Evolutionary conservation across 1,140 invertebrate genomes (phyloP).

Genomic region (Nasonia vitripennis): DNA sequence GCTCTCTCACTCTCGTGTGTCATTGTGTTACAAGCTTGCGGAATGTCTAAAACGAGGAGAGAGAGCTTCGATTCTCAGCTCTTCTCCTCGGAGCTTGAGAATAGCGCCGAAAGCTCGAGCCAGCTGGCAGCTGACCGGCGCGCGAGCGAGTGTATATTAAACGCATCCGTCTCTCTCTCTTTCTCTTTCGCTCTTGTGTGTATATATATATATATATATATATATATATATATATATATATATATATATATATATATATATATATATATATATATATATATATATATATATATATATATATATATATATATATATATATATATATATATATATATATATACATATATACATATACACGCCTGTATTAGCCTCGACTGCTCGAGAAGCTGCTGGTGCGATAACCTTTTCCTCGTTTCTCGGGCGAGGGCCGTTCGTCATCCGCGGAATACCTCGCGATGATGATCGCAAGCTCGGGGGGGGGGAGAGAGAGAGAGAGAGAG

Average conservation of each 20-base stretch:
- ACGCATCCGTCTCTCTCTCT: not conserved
- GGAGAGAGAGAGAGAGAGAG: not conserved
- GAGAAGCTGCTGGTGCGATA: conserved; percentile 26
- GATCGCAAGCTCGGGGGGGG: not conserved
- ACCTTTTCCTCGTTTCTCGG: conserved; percentile 27
- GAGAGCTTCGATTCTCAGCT: conserved; percentile 9
- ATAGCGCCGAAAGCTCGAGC: conserved; percentile 50
- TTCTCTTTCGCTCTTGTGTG: not conserved
- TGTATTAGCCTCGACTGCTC: not conserved
- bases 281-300: too few relatives aligned
- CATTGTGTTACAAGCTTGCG: conserved; percentile 44
- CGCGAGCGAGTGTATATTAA: not conserved
- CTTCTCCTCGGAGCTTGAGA: conserved; percentile 5
- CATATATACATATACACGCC: too few relatives aligned
- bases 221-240: too few relatives aligned
- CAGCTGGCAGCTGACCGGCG: conserved; percentile 46
- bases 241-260: too few relatives aligned
- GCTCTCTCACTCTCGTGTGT: not conserved
- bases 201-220: too few relatives aligned
- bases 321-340: too few relatives aligned
- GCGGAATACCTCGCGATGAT: not conserved
- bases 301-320: too few relatives aligned
- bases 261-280: too few relatives aligned
- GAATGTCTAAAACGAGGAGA: conserved; percentile 49
- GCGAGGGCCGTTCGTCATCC: not conserved